Conservation (phyloP, 2,888 invertebrate genomes). For the Lithophane semibrunnea region DNA sequence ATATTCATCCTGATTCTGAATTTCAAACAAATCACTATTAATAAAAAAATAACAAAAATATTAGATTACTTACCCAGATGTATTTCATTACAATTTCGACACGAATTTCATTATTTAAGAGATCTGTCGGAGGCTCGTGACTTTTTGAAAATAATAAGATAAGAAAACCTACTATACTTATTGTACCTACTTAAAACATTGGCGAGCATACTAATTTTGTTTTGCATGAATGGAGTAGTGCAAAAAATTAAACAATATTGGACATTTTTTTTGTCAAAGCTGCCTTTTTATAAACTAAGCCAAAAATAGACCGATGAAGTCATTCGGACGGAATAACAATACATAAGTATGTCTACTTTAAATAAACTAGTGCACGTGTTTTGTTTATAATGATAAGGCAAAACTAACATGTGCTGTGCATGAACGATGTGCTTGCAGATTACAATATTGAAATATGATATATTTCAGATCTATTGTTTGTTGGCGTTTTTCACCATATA, state of each 20-base stretch:
- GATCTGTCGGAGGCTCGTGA: not conserved
- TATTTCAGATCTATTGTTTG: constrained; percentile 14
- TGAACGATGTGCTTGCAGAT: constrained; percentile 38
- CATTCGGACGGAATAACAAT: constrained; percentile 26
- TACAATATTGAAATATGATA: constrained; percentile 26
- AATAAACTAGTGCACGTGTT: constrained; percentile 56
- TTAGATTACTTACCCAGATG: not conserved
- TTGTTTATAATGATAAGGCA: constrained; percentile 37
- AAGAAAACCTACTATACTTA: too few species aligned
- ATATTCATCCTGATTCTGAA: not conserved
- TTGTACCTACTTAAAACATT: not conserved
- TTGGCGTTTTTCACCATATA: not conserved
- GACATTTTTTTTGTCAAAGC: not conserved
- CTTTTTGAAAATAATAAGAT: not conserved
- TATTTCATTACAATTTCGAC: not conserved
- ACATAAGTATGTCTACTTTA: constrained; percentile 33
- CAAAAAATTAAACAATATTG: not conserved
- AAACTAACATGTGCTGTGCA: constrained; percentile 23
- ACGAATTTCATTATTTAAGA: constrained; percentile 3
- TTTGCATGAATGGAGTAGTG: not conserved
- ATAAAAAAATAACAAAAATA: too few species aligned
- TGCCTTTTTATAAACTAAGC: constrained; percentile 1
- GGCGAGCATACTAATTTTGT: not conserved
- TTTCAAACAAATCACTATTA: not conserved
- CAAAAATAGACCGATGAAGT: constrained; percentile 47